Evolutionary conservation across 2,113 vertebrate species (phyloP).

Genomic region (Toxotes chatareus): DNA sequence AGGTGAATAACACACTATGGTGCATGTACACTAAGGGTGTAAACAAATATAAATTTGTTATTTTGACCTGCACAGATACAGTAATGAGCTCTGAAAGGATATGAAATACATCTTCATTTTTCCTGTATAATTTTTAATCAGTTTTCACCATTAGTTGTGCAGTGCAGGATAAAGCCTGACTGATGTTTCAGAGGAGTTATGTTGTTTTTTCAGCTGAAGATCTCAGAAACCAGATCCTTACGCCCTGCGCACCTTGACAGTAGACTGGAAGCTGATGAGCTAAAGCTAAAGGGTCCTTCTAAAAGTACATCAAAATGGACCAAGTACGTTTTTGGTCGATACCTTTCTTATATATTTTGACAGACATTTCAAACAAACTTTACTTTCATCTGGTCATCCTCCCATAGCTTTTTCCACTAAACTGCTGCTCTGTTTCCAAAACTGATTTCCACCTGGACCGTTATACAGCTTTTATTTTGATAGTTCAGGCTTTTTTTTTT

Average conservation of each 20-base stretch:
- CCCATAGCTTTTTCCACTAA: neutral
- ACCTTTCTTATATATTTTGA: neutral
- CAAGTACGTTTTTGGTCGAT: neutral
- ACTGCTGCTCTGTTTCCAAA: neutral
- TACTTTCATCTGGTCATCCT: slow-evolving; percentile 12
- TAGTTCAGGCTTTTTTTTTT: neutral
- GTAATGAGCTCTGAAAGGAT: neutral
- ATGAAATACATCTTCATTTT: neutral
- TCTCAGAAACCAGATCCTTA: neutral
- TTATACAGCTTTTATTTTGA: neutral
- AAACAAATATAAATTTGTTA: neutral
- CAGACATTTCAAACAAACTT: slow-evolving; percentile 4
- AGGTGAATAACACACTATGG: neutral
- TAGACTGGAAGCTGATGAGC: neutral
- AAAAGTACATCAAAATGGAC: neutral
- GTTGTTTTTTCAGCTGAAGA: slow-evolving; percentile 4
- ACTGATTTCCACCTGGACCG: neutral
- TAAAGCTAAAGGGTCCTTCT: neutral
- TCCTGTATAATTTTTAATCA: neutral
- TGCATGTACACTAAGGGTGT: neutral
- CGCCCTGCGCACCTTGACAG: neutral
- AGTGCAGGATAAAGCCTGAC: neutral
- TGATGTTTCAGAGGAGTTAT: slow-evolving; percentile 1
- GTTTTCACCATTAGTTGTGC: neutral
- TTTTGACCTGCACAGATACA: neutral